Evolutionary conservation across 1,140 invertebrate species (phyloP), one percentile per base, ranked within the genome.

Genomic region (Sesamia nonagrioides): DNA sequence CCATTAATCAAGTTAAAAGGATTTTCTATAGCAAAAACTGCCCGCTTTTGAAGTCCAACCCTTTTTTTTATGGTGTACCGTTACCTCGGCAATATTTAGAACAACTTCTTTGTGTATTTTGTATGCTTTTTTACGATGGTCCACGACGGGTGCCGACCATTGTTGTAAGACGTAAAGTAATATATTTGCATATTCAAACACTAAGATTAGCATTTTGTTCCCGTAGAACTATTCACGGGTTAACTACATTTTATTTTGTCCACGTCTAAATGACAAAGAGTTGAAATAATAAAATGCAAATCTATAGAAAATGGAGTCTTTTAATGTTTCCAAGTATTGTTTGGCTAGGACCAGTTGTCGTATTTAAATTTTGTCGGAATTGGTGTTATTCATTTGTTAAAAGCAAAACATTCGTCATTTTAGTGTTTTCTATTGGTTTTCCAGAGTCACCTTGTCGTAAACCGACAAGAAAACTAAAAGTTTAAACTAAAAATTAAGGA

Each of bases 1-100:
- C 81, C 85, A 90, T 89, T 91, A 93, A 93, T 93, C 88, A 91
- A 89, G 83, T 87, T 91, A 92, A 93, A 93, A 82, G 90, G 87
- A 89, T 90, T 92, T 89, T 69, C 72, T 69, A 60, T 80, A 37
- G 89, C 88, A 92, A 92, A 91, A 92, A 91, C 86, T 86, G 48
- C 60, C 78, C 77, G 80, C 81, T 82, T 82, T 84, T 83, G 80
- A 75, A 75, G 68, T 68, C 77, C 83, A 92, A 92, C 91, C 90
- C 89, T 92, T 94, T 94, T 45, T 82, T 93, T 92, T 92, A 86
- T 82, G 60, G 40, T 27, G 50, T 89, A 88, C 91, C 89, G 90
- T 92, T 94, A 85, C 66, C 71, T 81, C 61, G 78, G 80, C 69
- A 85, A 90, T 87, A 92, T 91, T 88, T 93, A 78, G 86, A 89